Percentiles rank a stretch among this genome's conserved stretches.
Conservation (phyloP, 2,888 invertebrate species). For the Apantesis nais region DNA sequence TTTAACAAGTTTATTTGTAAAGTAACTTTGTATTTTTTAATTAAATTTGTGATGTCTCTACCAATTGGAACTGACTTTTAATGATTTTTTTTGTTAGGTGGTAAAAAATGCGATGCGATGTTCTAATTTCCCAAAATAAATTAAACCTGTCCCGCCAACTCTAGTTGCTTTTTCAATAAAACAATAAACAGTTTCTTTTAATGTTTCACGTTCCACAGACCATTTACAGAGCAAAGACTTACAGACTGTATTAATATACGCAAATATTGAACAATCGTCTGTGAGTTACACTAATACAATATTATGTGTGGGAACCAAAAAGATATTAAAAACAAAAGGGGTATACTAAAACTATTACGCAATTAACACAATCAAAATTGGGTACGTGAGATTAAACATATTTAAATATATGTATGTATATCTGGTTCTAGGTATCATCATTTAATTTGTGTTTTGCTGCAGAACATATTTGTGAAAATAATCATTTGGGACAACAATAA, state of each 20-base stretch:
- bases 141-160: neutral
- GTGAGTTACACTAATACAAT: neutral
- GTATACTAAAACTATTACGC: neutral
- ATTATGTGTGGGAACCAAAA: neutral
- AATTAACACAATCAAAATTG: neutral
- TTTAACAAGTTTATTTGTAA: no score
- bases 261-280: conserved; percentile 3
- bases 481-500: no score
- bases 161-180: neutral
- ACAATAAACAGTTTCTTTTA: neutral
- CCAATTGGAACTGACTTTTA: neutral
- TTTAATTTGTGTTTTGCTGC: no score
- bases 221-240: neutral
- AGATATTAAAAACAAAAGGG: neutral
- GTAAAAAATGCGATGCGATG: neutral
- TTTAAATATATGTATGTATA: no score
- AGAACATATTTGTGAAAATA: no score
- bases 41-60: neutral
- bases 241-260: neutral
- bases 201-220: neutral
- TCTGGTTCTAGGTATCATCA: no score
- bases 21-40: neutral
- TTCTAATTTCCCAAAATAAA: neutral
- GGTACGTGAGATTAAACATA: conserved; percentile 2
- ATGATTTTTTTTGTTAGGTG: neutral